Conservation (phyloP, 2,113 vertebrate species). For the Pavo muticus region DNA sequence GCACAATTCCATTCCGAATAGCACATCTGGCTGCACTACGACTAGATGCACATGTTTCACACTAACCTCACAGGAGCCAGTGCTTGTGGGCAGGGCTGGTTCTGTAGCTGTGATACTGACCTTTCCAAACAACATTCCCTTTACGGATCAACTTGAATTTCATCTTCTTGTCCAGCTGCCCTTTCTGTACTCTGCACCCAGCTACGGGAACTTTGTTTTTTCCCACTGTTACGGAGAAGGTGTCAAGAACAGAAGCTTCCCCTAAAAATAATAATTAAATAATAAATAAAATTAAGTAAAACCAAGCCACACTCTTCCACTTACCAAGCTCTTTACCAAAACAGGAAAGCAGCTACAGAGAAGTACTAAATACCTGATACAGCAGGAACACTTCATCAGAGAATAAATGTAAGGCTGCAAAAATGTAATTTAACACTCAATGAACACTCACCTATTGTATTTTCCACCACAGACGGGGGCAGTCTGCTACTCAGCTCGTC, state of each 20-base stretch:
- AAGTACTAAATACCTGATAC: background rate
- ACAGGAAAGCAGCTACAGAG: background rate
- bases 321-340: background rate
- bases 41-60: accelerated
- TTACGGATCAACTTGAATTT: slow-evolving; percentile 87
- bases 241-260: slow-evolving; percentile 86
- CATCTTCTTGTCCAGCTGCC: slow-evolving; percentile 85
- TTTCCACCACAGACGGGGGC: slow-evolving; percentile 71
- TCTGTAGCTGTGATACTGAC: slow-evolving; percentile 72
- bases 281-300: background rate
- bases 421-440: background rate
- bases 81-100: accelerated
- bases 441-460: slow-evolving; percentile 79
- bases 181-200: slow-evolving; percentile 95
- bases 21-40: accelerated
- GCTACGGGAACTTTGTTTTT: slow-evolving; percentile 91
- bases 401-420: background rate
- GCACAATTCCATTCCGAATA: background rate
- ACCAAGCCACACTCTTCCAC: background rate
- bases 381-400: accelerated
- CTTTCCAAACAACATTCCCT: slow-evolving; percentile 86
- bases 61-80: background rate
- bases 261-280: slow-evolving; percentile 65
- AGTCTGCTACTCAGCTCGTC: slow-evolving; percentile 85
- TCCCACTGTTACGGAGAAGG: slow-evolving; percentile 87